Evolutionary conservation across 2,113 vertebrate species (phyloP), one percentile per base, ranked within the genome.

Genomic region (Hepsetus odoe): DNA sequence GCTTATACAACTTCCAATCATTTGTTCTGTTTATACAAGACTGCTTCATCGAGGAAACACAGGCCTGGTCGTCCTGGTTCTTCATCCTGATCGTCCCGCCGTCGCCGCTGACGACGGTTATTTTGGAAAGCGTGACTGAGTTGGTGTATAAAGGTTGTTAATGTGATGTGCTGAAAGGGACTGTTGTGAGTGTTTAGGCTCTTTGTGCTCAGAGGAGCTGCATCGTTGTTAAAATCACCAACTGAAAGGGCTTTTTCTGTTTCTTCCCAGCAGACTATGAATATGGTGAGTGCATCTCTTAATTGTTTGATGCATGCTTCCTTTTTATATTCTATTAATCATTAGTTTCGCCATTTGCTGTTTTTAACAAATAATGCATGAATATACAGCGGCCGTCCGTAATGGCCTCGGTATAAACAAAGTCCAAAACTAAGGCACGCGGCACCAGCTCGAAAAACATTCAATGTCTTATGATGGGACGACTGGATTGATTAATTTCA

Each of bases 231-330:
- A 51, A 53, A 62, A 70, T 69, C 16, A 68, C 33, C 55, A 62
- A 74, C 59, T 71, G 16, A 38, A 44, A 8, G 18, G 10, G 18
- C 20, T 40, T 24, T 28, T 74, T 62, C 16, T 70, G 10, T 68
- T 77, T 70, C 18, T 46, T 12, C 24, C 40, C 44, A 56, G 20
- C 4, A 75, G 82, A 84, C 42, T 77, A 84, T 73, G 16, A 72
- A 26, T 71, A 71, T 30, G 49, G 82, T 84, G 62, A 69, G 79
- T 78, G 59, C 13, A 16, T 51, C n/a, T n/a, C 38, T 72, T 65
- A 51, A 53, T 64, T 65, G 33, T 64, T 14, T 72, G 22, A 32
- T 53, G 44, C 77, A 79, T 72, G 77, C 13, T 22, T 2, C 30
- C 64, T 32, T 44, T 70, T 11, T n/a, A 30, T 55, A 11, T 11